Conservation (phyloP, 2,113 vertebrate genomes). For the Microcebus murinus region DNA sequence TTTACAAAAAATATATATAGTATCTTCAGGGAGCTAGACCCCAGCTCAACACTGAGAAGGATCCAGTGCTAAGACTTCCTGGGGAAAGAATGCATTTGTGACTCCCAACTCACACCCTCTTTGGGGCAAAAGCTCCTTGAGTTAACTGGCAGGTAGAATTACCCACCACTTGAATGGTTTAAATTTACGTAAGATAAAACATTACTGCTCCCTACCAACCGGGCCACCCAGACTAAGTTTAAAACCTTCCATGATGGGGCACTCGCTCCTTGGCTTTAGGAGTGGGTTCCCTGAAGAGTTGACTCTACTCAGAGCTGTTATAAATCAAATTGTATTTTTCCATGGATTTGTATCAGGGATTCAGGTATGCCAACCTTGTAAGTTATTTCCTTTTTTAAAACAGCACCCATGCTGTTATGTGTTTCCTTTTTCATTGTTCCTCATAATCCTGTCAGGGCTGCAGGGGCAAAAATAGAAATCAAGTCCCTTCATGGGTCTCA, state of each 20-base stretch:
- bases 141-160: background rate
- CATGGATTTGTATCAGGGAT: background rate
- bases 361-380: background rate
- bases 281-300: background rate
- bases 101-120: background rate
- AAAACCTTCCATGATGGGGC: background rate
- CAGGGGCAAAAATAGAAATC: constrained; percentile 8
- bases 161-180: background rate
- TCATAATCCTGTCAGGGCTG: background rate
- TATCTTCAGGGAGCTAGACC: background rate
- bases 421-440: constrained; percentile 23
- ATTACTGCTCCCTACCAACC: background rate
- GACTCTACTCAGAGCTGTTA: background rate
- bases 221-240: background rate
- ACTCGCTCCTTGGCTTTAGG: background rate
- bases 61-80: background rate
- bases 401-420: background rate
- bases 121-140: background rate
- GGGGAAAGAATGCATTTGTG: background rate
- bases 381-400: constrained; percentile 18
- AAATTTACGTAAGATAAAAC: background rate
- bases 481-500: fast-evolving
- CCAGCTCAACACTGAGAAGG: background rate
- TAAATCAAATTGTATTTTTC: background rate
- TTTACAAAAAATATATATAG: background rate